phyloP scores from a whole-genome alignment of 1,140 invertebrate species.

The Brachionus koreanus region DNA sequence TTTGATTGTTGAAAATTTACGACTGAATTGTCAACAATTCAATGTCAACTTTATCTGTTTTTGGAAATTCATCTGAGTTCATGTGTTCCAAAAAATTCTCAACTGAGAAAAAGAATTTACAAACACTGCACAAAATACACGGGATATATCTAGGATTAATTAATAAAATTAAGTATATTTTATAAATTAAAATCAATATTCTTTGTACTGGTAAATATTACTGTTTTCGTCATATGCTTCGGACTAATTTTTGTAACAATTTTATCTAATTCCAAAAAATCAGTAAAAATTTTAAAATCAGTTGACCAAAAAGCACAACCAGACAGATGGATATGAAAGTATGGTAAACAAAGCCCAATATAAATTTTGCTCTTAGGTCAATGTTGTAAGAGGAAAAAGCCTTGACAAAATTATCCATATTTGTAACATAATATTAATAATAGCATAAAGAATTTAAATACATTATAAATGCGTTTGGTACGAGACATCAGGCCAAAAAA shows the following conservation, averaged over 20 bases:
- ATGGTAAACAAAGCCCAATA: conserved; percentile 65
- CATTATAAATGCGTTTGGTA: conserved; percentile 38
- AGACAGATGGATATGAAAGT: conserved; percentile 63
- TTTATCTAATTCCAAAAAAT: background rate
- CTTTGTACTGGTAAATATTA: background rate
- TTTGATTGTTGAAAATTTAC: background rate
- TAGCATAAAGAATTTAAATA: no score
- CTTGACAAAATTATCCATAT: background rate
- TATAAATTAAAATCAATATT: background rate
- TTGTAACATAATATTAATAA: background rate
- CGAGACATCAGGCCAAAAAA: background rate
- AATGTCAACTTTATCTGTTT: background rate
- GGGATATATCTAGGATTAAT: background rate
- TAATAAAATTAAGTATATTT: no score
- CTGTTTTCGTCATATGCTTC: background rate
- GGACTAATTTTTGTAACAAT: background rate
- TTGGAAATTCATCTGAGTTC: background rate
- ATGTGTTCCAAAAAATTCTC: background rate
- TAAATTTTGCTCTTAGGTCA: conserved; percentile 57
- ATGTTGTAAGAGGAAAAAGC: conserved; percentile 23
- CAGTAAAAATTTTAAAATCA: no score
- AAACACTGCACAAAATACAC: background rate
- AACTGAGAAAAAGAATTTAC: background rate
- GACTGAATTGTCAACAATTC: background rate
- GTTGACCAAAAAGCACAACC: conserved; percentile 63